A percentile compares a stretch with the other conserved stretches of the same genome.
Evolutionary conservation across 2,113 vertebrate genomes (phyloP).

Genomic region (Oryzias woworae): DNA sequence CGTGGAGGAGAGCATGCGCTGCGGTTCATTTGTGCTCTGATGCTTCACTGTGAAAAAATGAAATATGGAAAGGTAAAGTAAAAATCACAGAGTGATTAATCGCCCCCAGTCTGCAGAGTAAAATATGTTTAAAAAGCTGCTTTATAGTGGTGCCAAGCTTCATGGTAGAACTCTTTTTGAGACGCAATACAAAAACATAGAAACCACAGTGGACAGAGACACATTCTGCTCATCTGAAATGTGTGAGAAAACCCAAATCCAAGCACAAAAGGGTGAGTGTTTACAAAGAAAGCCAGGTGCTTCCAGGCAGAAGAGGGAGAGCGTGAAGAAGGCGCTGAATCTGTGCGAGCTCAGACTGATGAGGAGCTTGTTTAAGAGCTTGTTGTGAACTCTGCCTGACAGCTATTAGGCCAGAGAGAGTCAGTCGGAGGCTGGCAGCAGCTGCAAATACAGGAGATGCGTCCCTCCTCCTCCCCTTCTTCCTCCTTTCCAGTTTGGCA

Average conservation of each 20-base stretch:
- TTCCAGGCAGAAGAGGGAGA: slow-evolving; percentile 5
- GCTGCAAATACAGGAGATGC: neutral
- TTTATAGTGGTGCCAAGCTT: too few relatives aligned
- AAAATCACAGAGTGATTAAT: too few relatives aligned
- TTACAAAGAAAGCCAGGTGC: slow-evolving; percentile 12
- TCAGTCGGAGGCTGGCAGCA: neutral
- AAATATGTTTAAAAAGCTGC: too few relatives aligned
- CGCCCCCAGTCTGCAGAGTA: too few relatives aligned
- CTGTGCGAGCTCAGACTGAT: slow-evolving; percentile 7
- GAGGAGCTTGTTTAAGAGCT: slow-evolving; percentile 30
- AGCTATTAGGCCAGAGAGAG: slow-evolving; percentile 2
- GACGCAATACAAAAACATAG: slow-evolving; percentile 14
- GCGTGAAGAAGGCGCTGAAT: neutral
- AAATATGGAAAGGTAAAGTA: too few relatives aligned
- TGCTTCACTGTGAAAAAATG: too few relatives aligned
- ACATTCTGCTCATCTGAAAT: slow-evolving; percentile 8
- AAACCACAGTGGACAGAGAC: slow-evolving; percentile 9
- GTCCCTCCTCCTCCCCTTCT: neutral
- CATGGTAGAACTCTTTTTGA: neutral
- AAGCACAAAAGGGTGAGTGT: slow-evolving; percentile 12
- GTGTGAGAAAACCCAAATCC: slow-evolving; percentile 16
- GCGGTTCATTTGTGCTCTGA: too few relatives aligned
- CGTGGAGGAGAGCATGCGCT: too few relatives aligned
- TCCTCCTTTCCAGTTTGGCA: neutral
- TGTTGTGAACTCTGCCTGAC: slow-evolving; percentile 5